These are phyloP conservation scores for Hedychridium roseum DNA, from an alignment of 2,888 invertebrate genomes.

Conservation along the genomic window DNA sequence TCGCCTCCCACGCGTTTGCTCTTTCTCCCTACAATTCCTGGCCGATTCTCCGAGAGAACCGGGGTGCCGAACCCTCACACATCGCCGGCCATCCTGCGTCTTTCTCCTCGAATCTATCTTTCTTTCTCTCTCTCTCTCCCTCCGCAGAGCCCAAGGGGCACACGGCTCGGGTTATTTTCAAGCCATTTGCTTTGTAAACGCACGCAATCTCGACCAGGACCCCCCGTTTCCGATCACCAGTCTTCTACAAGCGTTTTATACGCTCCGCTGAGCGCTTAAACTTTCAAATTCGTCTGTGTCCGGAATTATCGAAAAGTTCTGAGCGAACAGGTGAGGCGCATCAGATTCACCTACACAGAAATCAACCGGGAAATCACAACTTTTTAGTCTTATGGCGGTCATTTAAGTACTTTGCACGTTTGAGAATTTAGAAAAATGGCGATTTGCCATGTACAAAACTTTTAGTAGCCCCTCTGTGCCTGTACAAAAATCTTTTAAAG, in stretches of 20 bases:
- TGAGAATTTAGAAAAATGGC: too few relatives aligned
- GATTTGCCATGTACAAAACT: too few relatives aligned
- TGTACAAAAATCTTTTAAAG: too few relatives aligned
- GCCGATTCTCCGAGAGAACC: not conserved
- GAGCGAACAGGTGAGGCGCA: too few relatives aligned
- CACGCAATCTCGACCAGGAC: slow-evolving; percentile 54
- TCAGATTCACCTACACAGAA: too few relatives aligned
- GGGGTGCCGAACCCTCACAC: not conserved
- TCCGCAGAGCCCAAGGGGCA: slow-evolving; percentile 48
- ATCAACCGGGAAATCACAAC: too few relatives aligned
- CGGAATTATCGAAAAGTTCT: too few relatives aligned
- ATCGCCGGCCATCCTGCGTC: not conserved
- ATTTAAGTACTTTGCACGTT: too few relatives aligned
- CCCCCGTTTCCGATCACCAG: too few relatives aligned
- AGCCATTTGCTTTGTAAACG: slow-evolving; percentile 64
- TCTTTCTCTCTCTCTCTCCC: slow-evolving; percentile 13
- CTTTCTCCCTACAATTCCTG: slow-evolving; percentile 9
- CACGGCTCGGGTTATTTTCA: slow-evolving; percentile 60
- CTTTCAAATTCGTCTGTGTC: slow-evolving; percentile 35
- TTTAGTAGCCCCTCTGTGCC: too few relatives aligned
- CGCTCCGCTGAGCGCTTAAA: slow-evolving; percentile 31
- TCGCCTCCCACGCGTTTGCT: slow-evolving; percentile 8
- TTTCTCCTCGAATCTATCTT: not conserved
- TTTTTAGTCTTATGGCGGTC: too few relatives aligned
- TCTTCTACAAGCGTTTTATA: too few relatives aligned